Base-by-base conservation (phyloP, 2,113 vertebrate genomes). In the Lonchura striata region DNA sequence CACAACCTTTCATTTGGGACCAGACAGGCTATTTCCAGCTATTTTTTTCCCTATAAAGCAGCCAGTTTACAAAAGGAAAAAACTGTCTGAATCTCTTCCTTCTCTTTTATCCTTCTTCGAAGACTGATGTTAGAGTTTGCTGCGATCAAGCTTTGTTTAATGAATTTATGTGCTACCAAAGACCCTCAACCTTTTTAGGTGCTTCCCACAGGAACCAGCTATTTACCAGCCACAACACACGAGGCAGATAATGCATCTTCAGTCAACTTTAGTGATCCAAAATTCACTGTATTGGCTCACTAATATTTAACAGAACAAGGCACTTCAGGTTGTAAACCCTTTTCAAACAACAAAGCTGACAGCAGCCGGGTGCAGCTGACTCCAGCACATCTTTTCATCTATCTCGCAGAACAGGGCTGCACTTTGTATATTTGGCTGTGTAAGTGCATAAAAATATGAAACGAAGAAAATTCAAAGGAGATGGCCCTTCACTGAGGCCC, bases 21-120 rank as follows among this genome's bases (percentile, higher is more conserved):
- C 28, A 96, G 95, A 92, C 94, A 60, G 66, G 42, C 90, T 96
- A 95, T 95, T 97, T 94, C 96, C 77, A 95, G 95, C 83, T 86
- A 84, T 61, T 94, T 90, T 92, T 79, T 56, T 79, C 79, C 84
- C 91, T 86, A 77, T 93, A 95, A 93, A 97, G 90, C 77, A 87
- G 82, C 3, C 23, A 92, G 94, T 97, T 96, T 97, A 94, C 91
- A 88, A 91, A 96, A 97, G 94, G 94, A 97, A 97, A 91, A 90
- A 93, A 64, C 81, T 90, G 95, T 97, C 96, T 97, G 91, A 96
- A 96, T 88, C 49, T 78, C 96, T 96, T 97, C 91, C 90, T 97
- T 70, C 68, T 92, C 91, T 91, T 97, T 96, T 91, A 97, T 95
- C 89, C 78, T 82, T 90, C 80, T 93, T 88, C 59, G 71, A 96